These are phyloP conservation scores for Apotomis betuletana DNA, from an alignment of 2,888 invertebrate species.

Conservation along the genomic window DNA sequence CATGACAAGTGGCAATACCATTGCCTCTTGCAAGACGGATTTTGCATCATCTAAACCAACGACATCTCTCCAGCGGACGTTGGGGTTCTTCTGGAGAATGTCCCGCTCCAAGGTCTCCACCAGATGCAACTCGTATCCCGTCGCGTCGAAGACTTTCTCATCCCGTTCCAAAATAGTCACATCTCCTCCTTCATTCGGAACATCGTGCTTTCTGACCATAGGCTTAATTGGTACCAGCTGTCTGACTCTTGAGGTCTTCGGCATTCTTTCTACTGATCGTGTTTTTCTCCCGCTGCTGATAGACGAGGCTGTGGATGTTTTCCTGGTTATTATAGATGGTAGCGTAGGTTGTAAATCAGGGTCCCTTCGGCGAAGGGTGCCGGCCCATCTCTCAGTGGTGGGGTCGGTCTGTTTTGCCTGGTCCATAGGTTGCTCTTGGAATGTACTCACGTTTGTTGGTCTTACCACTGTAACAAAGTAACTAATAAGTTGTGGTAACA, in stretches of 20 bases:
- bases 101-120: constrained; percentile 93
- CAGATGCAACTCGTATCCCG: constrained; percentile 89
- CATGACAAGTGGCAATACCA: constrained; percentile 93
- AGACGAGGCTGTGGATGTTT: constrained; percentile 79
- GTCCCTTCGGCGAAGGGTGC: constrained; percentile 85
- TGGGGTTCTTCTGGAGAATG: constrained; percentile 91
- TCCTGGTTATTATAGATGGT: constrained; percentile 83
- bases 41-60: constrained; percentile 90
- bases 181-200: constrained; percentile 69
- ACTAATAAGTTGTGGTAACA: constrained; percentile 5
- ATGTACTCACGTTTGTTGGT: constrained; percentile 64
- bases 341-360: constrained; percentile 86
- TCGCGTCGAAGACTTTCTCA: constrained; percentile 85
- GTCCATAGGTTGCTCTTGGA: constrained; percentile 61
- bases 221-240: constrained; percentile 71
- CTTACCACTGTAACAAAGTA: constrained; percentile 67
- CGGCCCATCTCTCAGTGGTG: constrained; percentile 87
- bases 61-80: constrained; percentile 91
- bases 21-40: constrained; percentile 91
- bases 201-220: constrained; percentile 61
- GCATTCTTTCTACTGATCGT: constrained; percentile 75
- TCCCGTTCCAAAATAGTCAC: constrained; percentile 68
- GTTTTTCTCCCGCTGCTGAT: constrained; percentile 70
- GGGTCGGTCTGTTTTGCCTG: constrained; percentile 69
- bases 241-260: constrained; percentile 56